Percentiles rank a stretch among this genome's conserved stretches.
These are phyloP conservation scores for Glyptemys insculpta DNA, from an alignment of 2,797 vertebrate species.

Conservation along the genomic window DNA sequence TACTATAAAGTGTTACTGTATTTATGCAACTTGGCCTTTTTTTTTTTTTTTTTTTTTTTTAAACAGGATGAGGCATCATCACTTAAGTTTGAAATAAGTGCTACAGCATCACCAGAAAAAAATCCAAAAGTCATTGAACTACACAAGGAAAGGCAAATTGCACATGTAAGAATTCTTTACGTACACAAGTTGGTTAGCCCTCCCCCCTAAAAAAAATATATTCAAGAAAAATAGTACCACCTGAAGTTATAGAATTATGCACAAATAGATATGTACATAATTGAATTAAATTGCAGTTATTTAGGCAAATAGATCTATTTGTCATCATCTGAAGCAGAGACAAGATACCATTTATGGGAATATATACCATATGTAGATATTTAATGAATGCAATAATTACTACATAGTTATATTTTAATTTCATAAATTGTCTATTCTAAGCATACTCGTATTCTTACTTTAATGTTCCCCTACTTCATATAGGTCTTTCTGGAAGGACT, in stretches of 20 bases:
- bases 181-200: not conserved
- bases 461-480: slow-evolving; percentile 31
- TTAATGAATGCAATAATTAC: not conserved
- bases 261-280: not conserved
- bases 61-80: slow-evolving; percentile 88
- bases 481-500: slow-evolving; percentile 91
- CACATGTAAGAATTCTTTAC: slow-evolving; percentile 80
- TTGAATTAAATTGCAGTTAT: not conserved
- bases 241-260: not conserved
- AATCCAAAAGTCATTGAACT: slow-evolving; percentile 83
- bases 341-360: not conserved
- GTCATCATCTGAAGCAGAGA: not conserved
- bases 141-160: slow-evolving; percentile 76
- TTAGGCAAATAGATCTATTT: not conserved
- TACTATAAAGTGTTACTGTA: not conserved
- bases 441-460: not conserved
- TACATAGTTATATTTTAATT: not conserved
- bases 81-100: slow-evolving; percentile 87
- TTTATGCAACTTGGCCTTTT: not conserved
- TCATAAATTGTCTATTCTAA: not conserved
- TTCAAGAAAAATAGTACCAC: not conserved
- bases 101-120: slow-evolving; percentile 82
- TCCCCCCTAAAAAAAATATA: not conserved
- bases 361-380: not conserved
- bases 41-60: not conserved